Base-by-base conservation (phyloP, 37 sponge, comb jelly and placozoan species). In the Axinella damicornis region DNA sequence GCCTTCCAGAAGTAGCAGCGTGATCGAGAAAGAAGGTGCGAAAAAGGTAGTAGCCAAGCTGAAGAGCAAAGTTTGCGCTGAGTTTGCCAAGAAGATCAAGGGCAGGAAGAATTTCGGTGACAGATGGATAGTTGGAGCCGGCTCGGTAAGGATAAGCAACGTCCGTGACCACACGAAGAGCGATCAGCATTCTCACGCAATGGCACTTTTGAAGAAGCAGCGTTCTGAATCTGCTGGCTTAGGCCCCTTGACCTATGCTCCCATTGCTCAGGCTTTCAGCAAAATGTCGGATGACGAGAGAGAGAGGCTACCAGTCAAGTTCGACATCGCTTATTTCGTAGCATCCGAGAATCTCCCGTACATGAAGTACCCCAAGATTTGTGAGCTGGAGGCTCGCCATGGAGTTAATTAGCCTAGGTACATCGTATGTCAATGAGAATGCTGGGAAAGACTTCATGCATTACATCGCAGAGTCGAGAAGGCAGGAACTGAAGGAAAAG, bases 61-160 rank as follows among this genome's bases (percentile, higher is more conserved):
- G 65, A 85, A 85, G 77, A 78, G 87, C 63, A 56, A 38, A 40
- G 75, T 87, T 39, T 87, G 81, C 53, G 53, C 17, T 22, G 53
- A 87, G 55, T 73, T 65, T 74, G 55, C 22, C 18, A 81, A 80
- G 21, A 80, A 64, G 53, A 73, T 72, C 71, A n/a, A n/a, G n/a
- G n/a, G n/a, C n/a, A 76, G 85, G 28, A 85, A 77, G 70, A 76
- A 85, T 71, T 85, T 85, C 39, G 76, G 85, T 40, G 69, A 85
- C 69, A 85, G 67, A 73, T 85, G 85, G 85, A 85, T 85, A 57
- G 87, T 86, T 37, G 82, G 82, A 30, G 88, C 88, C 67, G 65
- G 80, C 37, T 87, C 82, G 5, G 82, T 80, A 19, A 64, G 76
- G 37, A 61, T 68, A 68, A 89, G 79, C 79, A 89, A 89, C 74